Base-by-base conservation (phyloP, 1,140 invertebrate genomes). In the Calosoma granatense region DNA sequence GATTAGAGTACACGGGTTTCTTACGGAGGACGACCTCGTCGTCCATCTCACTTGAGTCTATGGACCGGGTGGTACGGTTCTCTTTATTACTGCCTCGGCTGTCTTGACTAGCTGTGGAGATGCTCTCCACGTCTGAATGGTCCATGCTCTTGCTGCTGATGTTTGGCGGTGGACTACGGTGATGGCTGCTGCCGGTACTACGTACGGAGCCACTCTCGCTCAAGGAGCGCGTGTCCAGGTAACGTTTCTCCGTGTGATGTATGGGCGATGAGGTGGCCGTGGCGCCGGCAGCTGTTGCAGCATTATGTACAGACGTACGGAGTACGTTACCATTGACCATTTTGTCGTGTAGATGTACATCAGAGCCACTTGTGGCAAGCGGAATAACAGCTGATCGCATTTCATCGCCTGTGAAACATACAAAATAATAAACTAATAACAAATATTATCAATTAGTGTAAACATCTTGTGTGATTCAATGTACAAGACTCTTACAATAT, bases 61-160 rank as follows among this genome's bases (percentile, higher is more conserved):
- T 64, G 3, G 41, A 47, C 15, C 41, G 6, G 17, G 41, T 47
- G 9, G 41, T 47, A 12, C 17, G 6, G 60, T 77, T 81, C 63
- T 82, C 84, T 61, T 84, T 81, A 60, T 81, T 83, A 52, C 81
- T 84, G 39, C 78, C 80, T 14, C 82, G 78, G 69, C 86, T 88
- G 60, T 89, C 87, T 66, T 88, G 86, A 70, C 86, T 88, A 64
- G 83, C 82, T 59, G 86, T 84, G 4, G 86, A 85, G 54, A 92
- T 82, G 63, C 87, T 90, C 67, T 92, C 89, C 0, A 83, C 86
- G 70, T 92, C 90, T 21, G 84, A 87, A 30, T 80, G 77, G 69
- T 76, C 81, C 53, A 79, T 69, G 26, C 71, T 76, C 53, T 78
- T 78, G 39, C 71, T 76, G 6, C 72, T 71, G 14, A 30, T 4